Evolutionary conservation across 2,888 invertebrate species (phyloP).

Genomic region (Agelastica alni): DNA sequence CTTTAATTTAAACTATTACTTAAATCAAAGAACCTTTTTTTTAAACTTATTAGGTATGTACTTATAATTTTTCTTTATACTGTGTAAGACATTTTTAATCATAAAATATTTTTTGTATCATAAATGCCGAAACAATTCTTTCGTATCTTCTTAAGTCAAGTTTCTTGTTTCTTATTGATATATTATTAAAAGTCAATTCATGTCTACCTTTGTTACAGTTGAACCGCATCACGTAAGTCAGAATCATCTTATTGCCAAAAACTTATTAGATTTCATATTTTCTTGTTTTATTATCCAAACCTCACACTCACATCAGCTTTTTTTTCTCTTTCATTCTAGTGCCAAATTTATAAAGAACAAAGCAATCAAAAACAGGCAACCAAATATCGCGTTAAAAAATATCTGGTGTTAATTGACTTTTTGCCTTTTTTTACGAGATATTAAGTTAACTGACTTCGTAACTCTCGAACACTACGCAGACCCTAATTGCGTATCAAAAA

Average conservation of each 20-base stretch:
- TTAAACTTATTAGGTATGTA: no score
- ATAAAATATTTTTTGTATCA: no score
- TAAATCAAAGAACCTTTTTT: no score
- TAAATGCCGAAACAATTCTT: no score
- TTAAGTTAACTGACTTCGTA: conserved; percentile 1
- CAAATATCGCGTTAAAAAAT: conserved; percentile 20
- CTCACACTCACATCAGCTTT: not conserved
- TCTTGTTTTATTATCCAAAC: not conserved
- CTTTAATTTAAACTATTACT: no score
- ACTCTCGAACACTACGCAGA: not conserved
- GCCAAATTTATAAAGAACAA: conserved; percentile 15
- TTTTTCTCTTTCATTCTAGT: not conserved
- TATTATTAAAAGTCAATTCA: no score
- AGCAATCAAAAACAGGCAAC: conserved; percentile 25
- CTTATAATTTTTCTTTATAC: no score
- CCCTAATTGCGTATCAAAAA: not conserved
- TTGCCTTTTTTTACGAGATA: conserved; percentile 14
- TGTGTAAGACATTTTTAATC: no score
- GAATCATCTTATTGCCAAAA: not conserved
- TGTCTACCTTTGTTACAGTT: no score
- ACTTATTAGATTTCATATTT: not conserved
- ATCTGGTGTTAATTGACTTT: conserved; percentile 24
- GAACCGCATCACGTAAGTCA: no score
- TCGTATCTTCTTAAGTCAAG: no score
- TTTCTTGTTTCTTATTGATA: no score